phyloP scores from a whole-genome alignment of 2,113 vertebrate genomes.

The Chloropsis cyanopogon region DNA sequence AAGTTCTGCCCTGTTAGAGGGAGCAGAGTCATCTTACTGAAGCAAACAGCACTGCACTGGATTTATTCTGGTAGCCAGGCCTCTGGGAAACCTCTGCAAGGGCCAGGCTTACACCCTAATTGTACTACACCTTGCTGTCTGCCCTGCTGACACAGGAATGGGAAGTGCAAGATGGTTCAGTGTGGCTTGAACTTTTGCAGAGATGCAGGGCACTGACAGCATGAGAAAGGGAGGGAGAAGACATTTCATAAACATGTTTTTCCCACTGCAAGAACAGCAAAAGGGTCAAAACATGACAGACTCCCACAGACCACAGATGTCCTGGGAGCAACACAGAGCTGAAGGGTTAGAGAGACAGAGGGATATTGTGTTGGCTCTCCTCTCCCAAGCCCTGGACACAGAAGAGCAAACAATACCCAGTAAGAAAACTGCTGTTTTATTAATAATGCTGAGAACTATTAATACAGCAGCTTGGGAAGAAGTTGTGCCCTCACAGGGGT shows the following conservation, averaged over 20 bases:
- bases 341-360: background rate
- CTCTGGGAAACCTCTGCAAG: background rate
- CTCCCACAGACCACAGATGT: background rate
- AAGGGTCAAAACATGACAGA: background rate
- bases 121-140: background rate
- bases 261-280: background rate
- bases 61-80: background rate
- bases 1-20: background rate
- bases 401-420: background rate
- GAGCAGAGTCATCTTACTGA: background rate
- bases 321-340: background rate
- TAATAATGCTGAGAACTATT: slow-evolving; percentile 5
- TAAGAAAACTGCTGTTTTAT: slow-evolving; percentile 26
- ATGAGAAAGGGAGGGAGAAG: background rate
- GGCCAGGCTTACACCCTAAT: background rate
- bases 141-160: background rate
- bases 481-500: background rate
- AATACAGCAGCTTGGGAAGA: slow-evolving; percentile 5
- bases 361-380: background rate
- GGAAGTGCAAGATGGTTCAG: background rate
- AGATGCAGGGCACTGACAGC: background rate
- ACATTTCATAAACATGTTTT: background rate
- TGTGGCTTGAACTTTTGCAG: background rate
- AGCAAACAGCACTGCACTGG: background rate
- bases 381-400: background rate